Percentiles rank a stretch among this genome's conserved stretches.
Evolutionary conservation across 1,140 invertebrate species (phyloP).

Genomic region (Gryllus bimaculatus): DNA sequence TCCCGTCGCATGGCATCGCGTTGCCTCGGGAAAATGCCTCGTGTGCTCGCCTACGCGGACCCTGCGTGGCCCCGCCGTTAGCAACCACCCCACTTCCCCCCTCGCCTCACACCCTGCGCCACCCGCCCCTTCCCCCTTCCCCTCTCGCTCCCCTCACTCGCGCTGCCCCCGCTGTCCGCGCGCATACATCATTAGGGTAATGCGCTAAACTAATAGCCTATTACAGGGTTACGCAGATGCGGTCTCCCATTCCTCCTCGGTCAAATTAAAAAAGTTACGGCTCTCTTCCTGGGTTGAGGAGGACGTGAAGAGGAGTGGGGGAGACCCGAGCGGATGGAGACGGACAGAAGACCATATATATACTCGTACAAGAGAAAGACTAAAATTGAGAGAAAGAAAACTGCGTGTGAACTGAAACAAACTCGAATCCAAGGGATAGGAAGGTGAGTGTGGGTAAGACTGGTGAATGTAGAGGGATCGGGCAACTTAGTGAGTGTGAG

Average conservation of each 20-base stretch:
- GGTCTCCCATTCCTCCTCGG: background rate
- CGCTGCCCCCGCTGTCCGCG: background rate
- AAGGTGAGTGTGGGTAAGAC: too few species aligned
- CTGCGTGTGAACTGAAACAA: too few species aligned
- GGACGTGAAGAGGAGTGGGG: background rate
- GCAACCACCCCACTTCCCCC: background rate
- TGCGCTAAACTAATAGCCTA: slow-evolving; percentile 4
- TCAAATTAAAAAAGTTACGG: background rate
- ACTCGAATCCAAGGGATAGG: too few species aligned
- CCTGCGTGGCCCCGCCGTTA: background rate
- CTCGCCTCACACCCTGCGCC: background rate
- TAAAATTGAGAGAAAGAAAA: background rate
- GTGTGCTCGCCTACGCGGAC: background rate
- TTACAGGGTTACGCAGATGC: background rate
- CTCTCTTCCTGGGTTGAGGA: background rate
- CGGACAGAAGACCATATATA: background rate
- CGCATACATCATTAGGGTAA: background rate
- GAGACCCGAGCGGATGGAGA: background rate
- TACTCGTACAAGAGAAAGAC: background rate
- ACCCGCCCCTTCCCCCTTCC: background rate
- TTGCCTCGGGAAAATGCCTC: background rate
- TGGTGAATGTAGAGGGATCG: too few species aligned
- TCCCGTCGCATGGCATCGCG: too few species aligned
- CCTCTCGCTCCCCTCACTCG: background rate
- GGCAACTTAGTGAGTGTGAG: too few species aligned